Base-by-base conservation (phyloP, 2,113 vertebrate species). In the Cyanistes caeruleus region DNA sequence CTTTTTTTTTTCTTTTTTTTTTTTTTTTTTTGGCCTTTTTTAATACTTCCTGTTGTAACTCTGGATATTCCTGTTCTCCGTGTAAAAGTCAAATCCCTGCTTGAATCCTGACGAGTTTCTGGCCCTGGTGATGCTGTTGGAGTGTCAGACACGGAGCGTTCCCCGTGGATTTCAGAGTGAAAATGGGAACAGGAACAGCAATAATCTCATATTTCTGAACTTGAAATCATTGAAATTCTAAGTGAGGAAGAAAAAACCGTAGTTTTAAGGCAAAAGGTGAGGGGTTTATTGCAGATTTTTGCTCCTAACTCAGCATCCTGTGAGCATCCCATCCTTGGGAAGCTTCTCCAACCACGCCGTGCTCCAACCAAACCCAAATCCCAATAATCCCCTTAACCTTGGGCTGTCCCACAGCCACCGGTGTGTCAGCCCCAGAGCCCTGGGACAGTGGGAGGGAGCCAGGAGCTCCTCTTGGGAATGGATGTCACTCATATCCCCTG, bases 401-500 rank as follows among this genome's bases (percentile, higher is more conserved):
- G 93, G 95, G 67, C 64, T 78, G 73, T 95, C 84, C 89, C 13
- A 13, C 64, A 62, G 89, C 89, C 86, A 39, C 87, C 8, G 17
- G 87, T 23, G 86, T 53, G 87, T 90, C 90, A 48, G 91, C 81
- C 91, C 69, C 67, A 82, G 96, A 97, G 98, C 98, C 97, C 98
- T 96, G 97, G 98, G 98, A 98, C 98, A 98, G 98, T 96, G 94
- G 98, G 98, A 97, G 93, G 95, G 97, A 97, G 87, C 89, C 89
- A 11, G 94, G 98, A 97, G 93, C 98, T 98, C 98, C 99, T 97
- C 98, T 94, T 94, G 99, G 99, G 99, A 99, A 98, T 99, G 99
- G 98, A 99, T 98, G 99, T 99, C 98, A 99, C 99, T 99, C 99
- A 98, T 98, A 98, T 98, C 98, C 99, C 99, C 99, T 98, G 98